These are phyloP conservation scores for Takifugu rubripes DNA, from an alignment of 2,797 vertebrate species.

Conservation along the genomic window DNA sequence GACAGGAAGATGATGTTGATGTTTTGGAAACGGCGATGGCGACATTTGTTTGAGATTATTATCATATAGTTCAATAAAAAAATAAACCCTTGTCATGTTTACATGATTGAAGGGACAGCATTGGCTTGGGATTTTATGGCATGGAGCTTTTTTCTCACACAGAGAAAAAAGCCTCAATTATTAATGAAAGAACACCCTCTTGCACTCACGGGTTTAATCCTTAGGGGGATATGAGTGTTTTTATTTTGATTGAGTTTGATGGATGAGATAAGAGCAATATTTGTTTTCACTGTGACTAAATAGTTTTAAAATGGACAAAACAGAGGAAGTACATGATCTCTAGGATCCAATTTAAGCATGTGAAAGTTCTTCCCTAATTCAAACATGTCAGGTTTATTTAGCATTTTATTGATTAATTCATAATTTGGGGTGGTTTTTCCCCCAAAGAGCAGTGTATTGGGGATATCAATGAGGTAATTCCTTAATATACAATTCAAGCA, in stretches of 20 bases:
- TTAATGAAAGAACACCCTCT: constrained; percentile 33
- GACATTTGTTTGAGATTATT: constrained; percentile 2
- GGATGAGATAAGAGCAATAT: constrained; percentile 19
- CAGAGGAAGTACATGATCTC: not conserved
- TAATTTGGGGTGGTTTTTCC: not conserved
- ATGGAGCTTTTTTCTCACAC: constrained; percentile 14
- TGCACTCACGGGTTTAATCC: constrained; percentile 21
- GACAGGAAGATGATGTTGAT: constrained; percentile 11
- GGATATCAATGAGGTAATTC: no score
- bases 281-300: constrained; percentile 4
- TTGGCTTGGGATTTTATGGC: not conserved
- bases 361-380: no score
- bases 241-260: constrained; percentile 26
- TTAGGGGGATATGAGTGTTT: constrained; percentile 10
- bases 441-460: no score
- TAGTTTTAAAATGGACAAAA: constrained; percentile 3
- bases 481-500: no score
- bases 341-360: no score
- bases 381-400: not conserved
- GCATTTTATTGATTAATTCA: not conserved
- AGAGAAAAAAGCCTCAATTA: constrained; percentile 45
- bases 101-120: not conserved
- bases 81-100: constrained; percentile 11
- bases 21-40: not conserved
- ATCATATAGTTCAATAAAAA: not conserved